These are phyloP conservation scores for Adineta ricciae DNA, from an alignment of 2,888 invertebrate genomes.

Conservation along the genomic window DNA sequence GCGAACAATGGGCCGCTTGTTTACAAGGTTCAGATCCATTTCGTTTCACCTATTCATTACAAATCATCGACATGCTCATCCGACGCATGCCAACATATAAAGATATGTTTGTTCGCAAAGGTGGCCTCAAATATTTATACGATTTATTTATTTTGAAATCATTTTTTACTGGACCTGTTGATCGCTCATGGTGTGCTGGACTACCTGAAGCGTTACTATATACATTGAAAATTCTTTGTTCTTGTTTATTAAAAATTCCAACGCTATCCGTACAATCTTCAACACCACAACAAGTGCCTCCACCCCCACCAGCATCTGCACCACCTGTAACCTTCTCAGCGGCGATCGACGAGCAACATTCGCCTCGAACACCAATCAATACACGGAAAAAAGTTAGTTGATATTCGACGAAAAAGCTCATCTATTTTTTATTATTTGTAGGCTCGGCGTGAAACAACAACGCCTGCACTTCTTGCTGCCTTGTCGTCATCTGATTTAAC, in stretches of 20 bases:
- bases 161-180: neutral
- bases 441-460: neutral
- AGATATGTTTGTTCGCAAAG: neutral
- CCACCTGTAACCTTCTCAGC: neutral
- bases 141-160: neutral
- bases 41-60: constrained; percentile 16
- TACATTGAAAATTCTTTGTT: neutral
- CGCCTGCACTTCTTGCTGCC: neutral
- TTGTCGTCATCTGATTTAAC: neutral
- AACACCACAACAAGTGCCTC: neutral
- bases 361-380: neutral
- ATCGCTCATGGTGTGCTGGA: neutral
- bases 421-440: neutral
- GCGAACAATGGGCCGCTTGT: neutral
- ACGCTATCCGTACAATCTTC: neutral
- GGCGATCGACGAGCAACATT: neutral
- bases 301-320: neutral
- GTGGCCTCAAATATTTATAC: constrained; percentile 9
- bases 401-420: neutral
- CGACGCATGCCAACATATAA: neutral
- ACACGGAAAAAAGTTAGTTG: neutral
- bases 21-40: neutral
- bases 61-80: neutral
- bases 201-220: neutral
- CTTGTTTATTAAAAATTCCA: neutral